These are phyloP conservation scores for Mnemiopsis leidyi DNA, from an alignment of 37 sponge, comb jelly and placozoan species.

Conservation along the genomic window DNA sequence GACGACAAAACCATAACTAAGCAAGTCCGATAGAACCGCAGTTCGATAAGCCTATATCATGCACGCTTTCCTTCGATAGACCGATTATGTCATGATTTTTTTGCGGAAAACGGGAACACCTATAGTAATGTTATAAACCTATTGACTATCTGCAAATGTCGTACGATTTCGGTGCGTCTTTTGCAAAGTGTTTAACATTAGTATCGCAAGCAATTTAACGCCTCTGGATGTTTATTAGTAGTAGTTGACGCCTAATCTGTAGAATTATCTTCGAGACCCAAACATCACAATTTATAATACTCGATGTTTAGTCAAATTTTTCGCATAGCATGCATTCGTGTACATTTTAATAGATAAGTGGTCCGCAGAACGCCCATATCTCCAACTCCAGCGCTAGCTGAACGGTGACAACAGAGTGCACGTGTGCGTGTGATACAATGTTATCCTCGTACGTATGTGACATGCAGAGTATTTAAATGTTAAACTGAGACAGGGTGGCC, in stretches of 20 bases:
- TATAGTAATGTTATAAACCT: not conserved
- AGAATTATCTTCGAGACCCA: not conserved
- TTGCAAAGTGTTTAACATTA: not conserved
- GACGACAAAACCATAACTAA: not conserved
- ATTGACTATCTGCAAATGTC: not conserved
- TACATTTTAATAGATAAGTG: too few relatives aligned
- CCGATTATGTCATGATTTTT: not conserved
- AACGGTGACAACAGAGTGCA: too few relatives aligned
- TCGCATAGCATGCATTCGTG: not conserved
- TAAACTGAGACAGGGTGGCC: too few relatives aligned
- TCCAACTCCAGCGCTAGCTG: too few relatives aligned
- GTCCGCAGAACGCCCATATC: too few relatives aligned
- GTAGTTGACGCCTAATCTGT: not conserved
- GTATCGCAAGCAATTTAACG: not conserved
- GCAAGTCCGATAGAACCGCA: not conserved
- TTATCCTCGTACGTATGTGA: not conserved
- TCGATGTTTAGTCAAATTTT: not conserved
- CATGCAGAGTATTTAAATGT: not conserved
- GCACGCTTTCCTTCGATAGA: not conserved
- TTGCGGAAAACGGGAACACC: not conserved
- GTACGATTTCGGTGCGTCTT: not conserved
- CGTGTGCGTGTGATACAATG: not conserved
- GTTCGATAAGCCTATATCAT: not conserved
- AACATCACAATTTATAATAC: not conserved
- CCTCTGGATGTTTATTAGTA: not conserved